phyloP scores from a whole-genome alignment of 2,888 invertebrate species.

The Ommatoiulus sabulosus region DNA sequence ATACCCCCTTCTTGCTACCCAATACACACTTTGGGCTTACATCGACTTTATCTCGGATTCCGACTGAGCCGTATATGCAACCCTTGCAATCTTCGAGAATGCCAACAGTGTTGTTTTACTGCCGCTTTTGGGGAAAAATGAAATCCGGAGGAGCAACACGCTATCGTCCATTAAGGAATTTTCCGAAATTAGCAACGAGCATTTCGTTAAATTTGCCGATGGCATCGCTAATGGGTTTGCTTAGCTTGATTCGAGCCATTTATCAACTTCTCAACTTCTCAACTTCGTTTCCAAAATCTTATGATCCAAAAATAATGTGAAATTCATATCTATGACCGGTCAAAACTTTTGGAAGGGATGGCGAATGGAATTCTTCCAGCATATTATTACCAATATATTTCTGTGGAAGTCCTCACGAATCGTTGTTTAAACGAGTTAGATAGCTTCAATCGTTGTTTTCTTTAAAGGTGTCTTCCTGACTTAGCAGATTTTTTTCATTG shows the following conservation, averaged over 20 bases:
- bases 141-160: neutral
- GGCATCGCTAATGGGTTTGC: neutral
- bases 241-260: neutral
- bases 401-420: too few species aligned
- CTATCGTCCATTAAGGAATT: neutral
- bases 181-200: neutral
- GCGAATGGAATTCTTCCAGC: too few species aligned
- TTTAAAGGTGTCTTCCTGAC: too few species aligned
- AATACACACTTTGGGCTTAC: constrained; percentile 34
- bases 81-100: neutral
- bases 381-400: too few species aligned
- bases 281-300: neutral
- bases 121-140: too few species aligned
- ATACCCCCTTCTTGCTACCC: constrained; percentile 36
- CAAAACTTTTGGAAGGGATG: too few species aligned
- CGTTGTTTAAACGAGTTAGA: too few species aligned
- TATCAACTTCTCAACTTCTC: too few species aligned
- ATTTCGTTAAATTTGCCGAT: neutral
- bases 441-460: too few species aligned
- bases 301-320: neutral
- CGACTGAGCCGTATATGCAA: neutral
- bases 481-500: too few species aligned
- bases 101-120: neutral
- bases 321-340: too few species aligned
- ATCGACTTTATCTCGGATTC: neutral